Evolutionary conservation across 2,797 vertebrate genomes (phyloP).

Genomic region (Syndactyla subalaris): DNA sequence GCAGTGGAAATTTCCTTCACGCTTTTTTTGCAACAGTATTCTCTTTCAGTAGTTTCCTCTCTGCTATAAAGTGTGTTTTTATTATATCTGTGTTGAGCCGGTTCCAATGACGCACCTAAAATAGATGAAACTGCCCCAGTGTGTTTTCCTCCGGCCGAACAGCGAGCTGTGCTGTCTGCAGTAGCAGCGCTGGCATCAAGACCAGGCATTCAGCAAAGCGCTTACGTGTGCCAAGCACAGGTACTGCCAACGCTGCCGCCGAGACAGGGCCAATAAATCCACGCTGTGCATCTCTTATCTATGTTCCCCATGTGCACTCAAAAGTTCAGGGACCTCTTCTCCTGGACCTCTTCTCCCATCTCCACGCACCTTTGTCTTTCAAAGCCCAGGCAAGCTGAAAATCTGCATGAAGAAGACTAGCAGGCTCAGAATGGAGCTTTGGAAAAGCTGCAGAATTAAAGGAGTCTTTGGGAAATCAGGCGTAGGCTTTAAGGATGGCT

Average conservation of each 20-base stretch:
- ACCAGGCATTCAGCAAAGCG: background rate
- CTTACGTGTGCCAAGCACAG: conserved; percentile 19
- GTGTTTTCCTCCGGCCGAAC: background rate
- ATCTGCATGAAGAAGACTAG: background rate
- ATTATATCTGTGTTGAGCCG: background rate
- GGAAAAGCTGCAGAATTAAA: background rate
- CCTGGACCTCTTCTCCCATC: background rate
- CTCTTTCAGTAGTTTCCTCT: conserved; percentile 60
- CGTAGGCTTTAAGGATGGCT: background rate
- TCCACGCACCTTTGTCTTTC: background rate
- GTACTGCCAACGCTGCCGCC: background rate
- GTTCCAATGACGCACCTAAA: conserved; percentile 52
- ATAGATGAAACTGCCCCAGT: conserved; percentile 52
- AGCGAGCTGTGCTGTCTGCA: background rate
- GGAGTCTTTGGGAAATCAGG: background rate
- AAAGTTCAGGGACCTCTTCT: background rate
- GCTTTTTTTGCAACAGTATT: conserved; percentile 44
- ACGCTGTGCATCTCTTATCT: background rate
- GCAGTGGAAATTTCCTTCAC: conserved; percentile 65
- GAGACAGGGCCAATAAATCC: background rate
- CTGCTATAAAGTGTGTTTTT: conserved; percentile 47
- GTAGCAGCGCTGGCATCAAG: background rate
- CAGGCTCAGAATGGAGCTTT: background rate
- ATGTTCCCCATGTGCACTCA: background rate
- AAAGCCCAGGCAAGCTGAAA: background rate